These are phyloP conservation scores for Lochmaea crataegi DNA, from an alignment of 2,888 invertebrate species.

Conservation along the genomic window DNA sequence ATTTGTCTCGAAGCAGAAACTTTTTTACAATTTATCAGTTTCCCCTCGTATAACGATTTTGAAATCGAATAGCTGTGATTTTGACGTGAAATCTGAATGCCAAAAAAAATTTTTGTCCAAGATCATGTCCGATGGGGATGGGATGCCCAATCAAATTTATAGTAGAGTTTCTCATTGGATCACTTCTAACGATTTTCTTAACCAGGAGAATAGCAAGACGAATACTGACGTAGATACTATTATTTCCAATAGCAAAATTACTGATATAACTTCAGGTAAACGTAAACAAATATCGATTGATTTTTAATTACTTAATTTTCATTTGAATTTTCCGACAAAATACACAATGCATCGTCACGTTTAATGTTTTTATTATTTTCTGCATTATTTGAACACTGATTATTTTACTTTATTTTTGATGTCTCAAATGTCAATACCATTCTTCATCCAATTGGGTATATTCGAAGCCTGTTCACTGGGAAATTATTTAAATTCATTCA, in stretches of 20 bases:
- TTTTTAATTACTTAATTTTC: conserved; percentile 43
- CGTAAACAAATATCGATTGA: too few species aligned
- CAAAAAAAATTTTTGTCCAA: conserved; percentile 46
- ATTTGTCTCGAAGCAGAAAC: not conserved
- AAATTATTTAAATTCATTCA: too few species aligned
- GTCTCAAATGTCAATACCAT: too few species aligned
- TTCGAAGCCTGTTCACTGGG: too few species aligned
- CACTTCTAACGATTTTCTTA: conserved; percentile 58
- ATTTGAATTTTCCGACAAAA: conserved; percentile 7
- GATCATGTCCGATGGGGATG: conserved; percentile 47
- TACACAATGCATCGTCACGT: not conserved
- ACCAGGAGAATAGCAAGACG: conserved; percentile 42
- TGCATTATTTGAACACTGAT: not conserved
- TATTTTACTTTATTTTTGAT: too few species aligned
- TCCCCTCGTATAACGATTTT: not conserved
- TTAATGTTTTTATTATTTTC: conserved; percentile 3
- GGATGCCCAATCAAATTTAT: conserved; percentile 50
- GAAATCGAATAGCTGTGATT: conserved; percentile 3
- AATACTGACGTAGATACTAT: conserved; percentile 47
- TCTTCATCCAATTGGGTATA: too few species aligned
- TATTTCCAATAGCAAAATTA: conserved; percentile 48
- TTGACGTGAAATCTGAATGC: conserved; percentile 1
- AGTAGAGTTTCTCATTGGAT: conserved; percentile 61
- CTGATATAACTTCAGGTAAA: conserved; percentile 57
- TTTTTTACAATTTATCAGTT: not conserved